Evolutionary conservation across 2,113 vertebrate species (phyloP).

Genomic region (Shinisaurus crocodilurus): DNA sequence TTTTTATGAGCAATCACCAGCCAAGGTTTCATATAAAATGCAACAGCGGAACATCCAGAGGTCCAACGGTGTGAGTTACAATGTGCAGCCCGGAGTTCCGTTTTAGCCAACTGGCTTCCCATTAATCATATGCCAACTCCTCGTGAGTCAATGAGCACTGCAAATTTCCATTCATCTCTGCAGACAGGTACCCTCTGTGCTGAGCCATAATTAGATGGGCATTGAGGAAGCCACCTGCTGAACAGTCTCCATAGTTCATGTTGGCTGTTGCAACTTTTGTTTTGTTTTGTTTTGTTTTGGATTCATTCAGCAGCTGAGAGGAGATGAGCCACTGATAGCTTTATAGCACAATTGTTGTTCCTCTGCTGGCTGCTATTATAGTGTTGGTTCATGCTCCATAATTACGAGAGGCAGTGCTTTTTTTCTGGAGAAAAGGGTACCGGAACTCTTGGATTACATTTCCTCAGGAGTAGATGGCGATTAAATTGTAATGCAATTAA

Average conservation of each 20-base stretch:
- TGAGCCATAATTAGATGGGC: constrained; percentile 17
- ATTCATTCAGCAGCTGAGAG: constrained; percentile 41
- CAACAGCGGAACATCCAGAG: constrained; percentile 35
- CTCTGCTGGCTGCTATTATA: constrained; percentile 19
- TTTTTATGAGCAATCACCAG: constrained; percentile 5
- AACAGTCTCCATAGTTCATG: constrained; percentile 30
- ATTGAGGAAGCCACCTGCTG: constrained; percentile 31
- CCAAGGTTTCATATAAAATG: constrained; percentile 44
- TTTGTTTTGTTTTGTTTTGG: constrained; percentile 31
- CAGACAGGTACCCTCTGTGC: background rate
- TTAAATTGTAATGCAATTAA: too few relatives aligned
- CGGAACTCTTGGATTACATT: too few relatives aligned
- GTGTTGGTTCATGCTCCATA: constrained; percentile 18
- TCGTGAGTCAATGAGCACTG: constrained; percentile 30
- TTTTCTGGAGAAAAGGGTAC: too few relatives aligned
- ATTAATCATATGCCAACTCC: constrained; percentile 20
- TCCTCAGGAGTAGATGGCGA: too few relatives aligned
- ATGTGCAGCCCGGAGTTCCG: constrained; percentile 31
- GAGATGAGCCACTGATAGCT: background rate
- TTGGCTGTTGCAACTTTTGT: constrained; percentile 22
- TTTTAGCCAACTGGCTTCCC: constrained; percentile 39
- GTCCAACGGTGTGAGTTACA: constrained; percentile 43
- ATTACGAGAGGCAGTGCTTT: too few relatives aligned
- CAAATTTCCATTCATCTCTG: constrained; percentile 32
- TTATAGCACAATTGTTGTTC: constrained; percentile 33